Base-by-base conservation (phyloP, 2,888 invertebrate species). In the Tenodera sinensis region DNA sequence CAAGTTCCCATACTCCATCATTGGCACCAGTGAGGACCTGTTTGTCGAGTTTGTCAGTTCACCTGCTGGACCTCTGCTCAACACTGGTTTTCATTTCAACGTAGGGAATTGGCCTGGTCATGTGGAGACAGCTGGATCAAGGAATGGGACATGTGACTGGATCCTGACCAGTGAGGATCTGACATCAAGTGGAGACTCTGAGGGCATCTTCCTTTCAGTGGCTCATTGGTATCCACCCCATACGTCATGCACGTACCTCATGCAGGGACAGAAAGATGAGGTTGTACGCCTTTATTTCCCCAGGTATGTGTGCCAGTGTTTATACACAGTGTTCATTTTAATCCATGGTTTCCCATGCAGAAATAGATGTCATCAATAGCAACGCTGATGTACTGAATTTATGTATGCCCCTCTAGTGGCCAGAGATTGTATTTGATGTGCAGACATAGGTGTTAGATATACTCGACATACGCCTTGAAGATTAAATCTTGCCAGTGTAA, bases 191-290 rank as follows among this genome's bases (percentile, higher is more conserved):
- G 97, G 97, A 42, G 97, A 97, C 92, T 96, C 97, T 47, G 98
- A 98, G 92, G 98, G 98, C 9, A 97, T 98, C 91, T 98, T 98
- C 93, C 94, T 98, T 28, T 98, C 98, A 0, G 98, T 98, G 25
- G 97, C 98, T 0, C 98, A 98, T 92, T 98, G 98, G 98, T 98
- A 98, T 93, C 98, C 98, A 0, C 98, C 98, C 0, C 97, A 98
- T 92, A 98, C 98, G 0, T 97, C 97, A 25, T 98, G 98, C 93
- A 98, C 97, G 83, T 98, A 98, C 93, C 95, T 98, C 91, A 97
- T 98, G 94, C 96, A 97, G 93, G 98, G 98, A 0, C 95, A 96
- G 85, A 95, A 96, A 6, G 97, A 98, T 20, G 98, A 98, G 93
- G 97, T 98, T 88, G 98, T 98, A 20, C 95, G 98, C 89, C 94